Evolutionary conservation across 2,797 vertebrate species (phyloP).

Genomic region (Periophthalmus magnuspinnatus): DNA sequence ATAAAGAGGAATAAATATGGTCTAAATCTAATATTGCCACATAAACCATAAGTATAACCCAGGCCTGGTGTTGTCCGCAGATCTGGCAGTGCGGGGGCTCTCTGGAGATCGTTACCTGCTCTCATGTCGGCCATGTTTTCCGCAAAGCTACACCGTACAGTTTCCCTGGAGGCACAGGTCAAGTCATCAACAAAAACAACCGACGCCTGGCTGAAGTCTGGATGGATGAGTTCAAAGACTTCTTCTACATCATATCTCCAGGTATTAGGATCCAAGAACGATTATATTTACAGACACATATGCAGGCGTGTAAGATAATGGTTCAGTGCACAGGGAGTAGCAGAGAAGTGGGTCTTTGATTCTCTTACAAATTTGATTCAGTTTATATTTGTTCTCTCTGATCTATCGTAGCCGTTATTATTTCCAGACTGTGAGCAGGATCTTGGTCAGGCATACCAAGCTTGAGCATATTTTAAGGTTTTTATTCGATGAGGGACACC

Average conservation of each 20-base stretch:
- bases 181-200: slow-evolving; percentile 99
- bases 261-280: slow-evolving; percentile 69
- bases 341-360: too few species aligned
- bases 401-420: too few species aligned
- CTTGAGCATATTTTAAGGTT: too few species aligned
- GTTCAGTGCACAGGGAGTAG: too few species aligned
- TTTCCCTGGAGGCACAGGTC: slow-evolving; percentile 95
- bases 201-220: slow-evolving; percentile 92
- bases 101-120: slow-evolving; percentile 95
- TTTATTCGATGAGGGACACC: too few species aligned
- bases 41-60: background rate
- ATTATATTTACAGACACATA: background rate
- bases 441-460: too few species aligned
- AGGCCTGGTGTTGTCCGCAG: slow-evolving; percentile 61
- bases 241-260: slow-evolving; percentile 98
- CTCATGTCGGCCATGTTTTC: slow-evolving; percentile 96
- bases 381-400: too few species aligned
- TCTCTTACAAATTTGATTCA: too few species aligned
- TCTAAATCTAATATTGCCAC: too few species aligned
- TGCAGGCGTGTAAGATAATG: background rate
- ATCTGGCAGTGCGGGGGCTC: slow-evolving; percentile 98
- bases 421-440: too few species aligned
- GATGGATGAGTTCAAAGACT: slow-evolving; percentile 97
- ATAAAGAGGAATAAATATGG: too few species aligned
- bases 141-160: slow-evolving; percentile 98